Evolutionary conservation across 2,888 invertebrate genomes (phyloP), one percentile per base, ranked within the genome.

Genomic region (Acanthoscelides obtectus): DNA sequence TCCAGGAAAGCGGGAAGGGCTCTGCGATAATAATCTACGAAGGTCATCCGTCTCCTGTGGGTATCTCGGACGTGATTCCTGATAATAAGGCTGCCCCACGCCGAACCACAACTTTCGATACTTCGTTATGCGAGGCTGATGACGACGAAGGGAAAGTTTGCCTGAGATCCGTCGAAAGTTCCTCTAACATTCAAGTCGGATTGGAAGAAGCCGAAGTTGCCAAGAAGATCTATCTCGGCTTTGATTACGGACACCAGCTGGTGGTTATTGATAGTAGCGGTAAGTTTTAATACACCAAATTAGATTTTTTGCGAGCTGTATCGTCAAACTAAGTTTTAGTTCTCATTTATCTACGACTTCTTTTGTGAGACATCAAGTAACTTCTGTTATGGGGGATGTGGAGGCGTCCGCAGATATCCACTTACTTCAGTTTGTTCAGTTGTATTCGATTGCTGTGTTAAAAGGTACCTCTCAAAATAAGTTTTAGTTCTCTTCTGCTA

Each of bases 201-300:
- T 83, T 92, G 69, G 82, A 86, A 17, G 82, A 82, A 67, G 79
- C 80, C 12, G 80, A 81, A 21, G 85, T 88, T 22, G 89, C 90
- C 78, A 85, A 88, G 75, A 88, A 86, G 75, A 88, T 93, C 80
- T 92, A 91, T 84, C 86, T 94, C 78, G 90, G 90, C 69, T 92
- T 92, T 83, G 92, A 91, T 84, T 91, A 89, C 79, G 88, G 87
- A 20, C 20, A 66, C 12, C 22, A 66, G 67, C 22, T 22, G 67
- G 67, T 67, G 2, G 22, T 6, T 64, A 45, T 22, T 22, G 20
- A 67, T 45, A 45, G 45, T 12, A 45, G 45, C 45, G 45, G 45
- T 45, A 12, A 6, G 45, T 45, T 45, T 17, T 45, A 17, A 45
- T 45, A 45, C 17, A 45, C 12, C 45, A 45, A 45, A 45, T 45